Percentiles rank a stretch among this genome's conserved stretches.
phyloP scores from a whole-genome alignment of 2,888 invertebrate genomes.

The Drosophila birchii region DNA sequence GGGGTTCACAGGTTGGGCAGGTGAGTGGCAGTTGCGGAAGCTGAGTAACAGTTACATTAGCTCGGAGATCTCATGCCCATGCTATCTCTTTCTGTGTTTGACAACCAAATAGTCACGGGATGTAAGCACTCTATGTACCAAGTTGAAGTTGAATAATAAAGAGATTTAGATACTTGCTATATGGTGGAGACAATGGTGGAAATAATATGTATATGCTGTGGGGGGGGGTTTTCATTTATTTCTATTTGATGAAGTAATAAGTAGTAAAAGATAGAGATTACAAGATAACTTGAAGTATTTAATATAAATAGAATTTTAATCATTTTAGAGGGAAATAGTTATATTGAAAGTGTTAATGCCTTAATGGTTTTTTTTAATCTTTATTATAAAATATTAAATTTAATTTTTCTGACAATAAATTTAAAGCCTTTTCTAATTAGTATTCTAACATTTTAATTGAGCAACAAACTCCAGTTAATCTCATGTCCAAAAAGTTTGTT shows the following conservation, averaged over 20 bases:
- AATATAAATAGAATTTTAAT: neutral
- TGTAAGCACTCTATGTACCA: neutral
- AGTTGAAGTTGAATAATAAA: slow-evolving; percentile 12
- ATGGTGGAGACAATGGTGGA: neutral
- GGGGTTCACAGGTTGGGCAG: slow-evolving; percentile 10
- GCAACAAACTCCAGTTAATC: neutral
- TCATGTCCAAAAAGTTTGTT: neutral
- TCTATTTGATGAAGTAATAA: neutral
- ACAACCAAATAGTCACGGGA: slow-evolving; percentile 35
- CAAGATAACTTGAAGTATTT: neutral
- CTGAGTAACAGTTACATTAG: slow-evolving; percentile 29
- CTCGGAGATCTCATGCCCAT: slow-evolving; percentile 17
- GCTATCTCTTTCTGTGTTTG: slow-evolving; percentile 17
- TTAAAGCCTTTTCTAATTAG: no score
- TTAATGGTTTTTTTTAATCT: neutral
- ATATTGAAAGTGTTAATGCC: neutral
- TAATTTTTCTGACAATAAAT: neutral
- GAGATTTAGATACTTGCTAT: neutral
- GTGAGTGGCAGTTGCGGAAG: slow-evolving; percentile 24
- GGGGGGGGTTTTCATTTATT: no score
- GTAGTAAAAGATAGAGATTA: neutral
- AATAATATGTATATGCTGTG: neutral
- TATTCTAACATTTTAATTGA: neutral
- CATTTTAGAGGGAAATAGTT: neutral
- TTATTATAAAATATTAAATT: neutral